phyloP scores from a whole-genome alignment of 2,888 invertebrate genomes.

The Biston betularia region DNA sequence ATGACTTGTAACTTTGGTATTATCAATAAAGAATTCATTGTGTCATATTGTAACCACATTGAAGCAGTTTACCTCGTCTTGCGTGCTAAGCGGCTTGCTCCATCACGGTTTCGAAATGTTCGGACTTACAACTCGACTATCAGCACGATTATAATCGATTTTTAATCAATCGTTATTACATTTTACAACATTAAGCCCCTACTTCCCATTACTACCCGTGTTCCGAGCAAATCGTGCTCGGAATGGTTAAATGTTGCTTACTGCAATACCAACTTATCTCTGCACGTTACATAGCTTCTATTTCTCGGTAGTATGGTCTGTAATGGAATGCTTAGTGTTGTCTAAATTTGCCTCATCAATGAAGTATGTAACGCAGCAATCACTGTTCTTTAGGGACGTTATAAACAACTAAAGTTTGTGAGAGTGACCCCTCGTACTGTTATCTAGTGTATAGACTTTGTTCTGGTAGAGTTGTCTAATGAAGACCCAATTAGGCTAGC shows the following conservation, averaged over 20 bases:
- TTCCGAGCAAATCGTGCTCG: constrained; percentile 60
- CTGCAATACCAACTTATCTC: constrained; percentile 50
- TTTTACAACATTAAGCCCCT: constrained; percentile 39
- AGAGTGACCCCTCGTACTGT: constrained; percentile 38
- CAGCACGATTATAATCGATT: background rate
- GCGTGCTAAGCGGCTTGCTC: too few species aligned
- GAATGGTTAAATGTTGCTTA: constrained; percentile 65
- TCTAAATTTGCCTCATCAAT: constrained; percentile 18
- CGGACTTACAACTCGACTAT: too few species aligned
- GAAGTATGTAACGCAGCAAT: constrained; percentile 54
- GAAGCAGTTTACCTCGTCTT: too few species aligned
- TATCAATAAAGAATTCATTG: too few species aligned
- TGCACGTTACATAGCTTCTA: constrained; percentile 34
- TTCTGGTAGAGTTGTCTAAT: background rate
- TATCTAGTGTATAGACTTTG: constrained; percentile 3
- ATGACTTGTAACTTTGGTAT: too few species aligned
- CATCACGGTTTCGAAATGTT: too few species aligned
- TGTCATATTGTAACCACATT: too few species aligned
- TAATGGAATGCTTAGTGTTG: constrained; percentile 26
- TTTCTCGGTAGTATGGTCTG: constrained; percentile 33
- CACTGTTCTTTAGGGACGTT: constrained; percentile 61
- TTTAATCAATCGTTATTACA: constrained; percentile 2
- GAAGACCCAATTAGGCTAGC: background rate
- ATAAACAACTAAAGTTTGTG: constrained; percentile 57
- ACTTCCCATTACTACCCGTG: constrained; percentile 63